These are phyloP conservation scores for Struthio camelus DNA, from an alignment of 2,113 vertebrate genomes.

Conservation along the genomic window DNA sequence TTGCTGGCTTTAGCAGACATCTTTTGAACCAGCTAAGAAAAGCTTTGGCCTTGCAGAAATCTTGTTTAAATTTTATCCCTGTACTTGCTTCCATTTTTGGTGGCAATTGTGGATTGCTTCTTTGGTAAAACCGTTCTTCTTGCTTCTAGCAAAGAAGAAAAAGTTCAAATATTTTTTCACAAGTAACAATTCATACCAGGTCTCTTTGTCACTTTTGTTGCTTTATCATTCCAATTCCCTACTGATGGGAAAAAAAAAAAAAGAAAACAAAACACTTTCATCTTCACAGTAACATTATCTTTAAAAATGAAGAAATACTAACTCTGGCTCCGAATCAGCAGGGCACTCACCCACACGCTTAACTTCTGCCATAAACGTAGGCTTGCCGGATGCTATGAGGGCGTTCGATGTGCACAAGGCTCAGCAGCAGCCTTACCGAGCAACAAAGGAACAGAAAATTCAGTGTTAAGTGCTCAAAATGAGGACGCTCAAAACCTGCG, in stretches of 20 bases:
- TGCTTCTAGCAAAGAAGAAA: background rate
- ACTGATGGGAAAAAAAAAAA: background rate
- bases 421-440: background rate
- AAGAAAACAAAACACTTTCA: background rate
- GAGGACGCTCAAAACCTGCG: background rate
- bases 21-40: background rate
- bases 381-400: background rate
- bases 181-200: rapidly evolving
- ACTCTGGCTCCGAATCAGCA: background rate
- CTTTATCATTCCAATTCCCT: background rate
- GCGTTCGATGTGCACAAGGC: rapidly evolving
- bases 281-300: background rate
- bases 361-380: background rate
- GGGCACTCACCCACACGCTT: background rate
- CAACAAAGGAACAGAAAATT: background rate
- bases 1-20: background rate
- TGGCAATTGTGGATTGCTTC: background rate
- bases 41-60: background rate
- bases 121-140: background rate
- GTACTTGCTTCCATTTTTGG: background rate
- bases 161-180: background rate
- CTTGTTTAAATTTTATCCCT: background rate
- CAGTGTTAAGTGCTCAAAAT: background rate
- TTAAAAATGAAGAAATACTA: background rate
- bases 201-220: background rate